Conservation (phyloP, 2,113 vertebrate species). For the Motacilla tschutschensis region DNA sequence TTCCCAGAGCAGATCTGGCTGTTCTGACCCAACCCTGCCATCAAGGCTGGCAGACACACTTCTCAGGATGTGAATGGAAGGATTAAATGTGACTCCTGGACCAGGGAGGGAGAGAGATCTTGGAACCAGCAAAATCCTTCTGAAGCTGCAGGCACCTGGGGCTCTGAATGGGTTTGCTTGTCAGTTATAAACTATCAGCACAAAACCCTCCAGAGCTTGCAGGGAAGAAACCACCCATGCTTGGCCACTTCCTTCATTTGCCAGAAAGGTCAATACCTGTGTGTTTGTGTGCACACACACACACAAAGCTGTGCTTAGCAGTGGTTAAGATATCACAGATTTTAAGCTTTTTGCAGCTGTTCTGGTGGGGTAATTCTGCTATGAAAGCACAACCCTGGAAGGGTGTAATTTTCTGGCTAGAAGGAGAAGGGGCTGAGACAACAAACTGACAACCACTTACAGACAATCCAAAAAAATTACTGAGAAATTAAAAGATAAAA, state of each 20-base stretch:
- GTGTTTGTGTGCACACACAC: accelerated
- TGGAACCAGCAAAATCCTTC: not conserved
- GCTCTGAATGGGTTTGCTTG: not conserved
- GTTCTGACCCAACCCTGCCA: not conserved
- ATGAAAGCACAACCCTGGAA: not conserved
- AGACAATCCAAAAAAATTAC: not conserved
- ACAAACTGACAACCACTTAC: not conserved
- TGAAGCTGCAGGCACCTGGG: not conserved
- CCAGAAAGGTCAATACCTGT: not conserved
- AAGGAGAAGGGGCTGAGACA: not conserved
- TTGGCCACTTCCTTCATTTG: not conserved
- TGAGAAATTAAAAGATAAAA: not conserved
- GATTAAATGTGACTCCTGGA: not conserved
- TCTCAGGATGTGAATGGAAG: not conserved
- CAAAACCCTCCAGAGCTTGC: not conserved
- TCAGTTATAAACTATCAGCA: not conserved
- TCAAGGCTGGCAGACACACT: not conserved
- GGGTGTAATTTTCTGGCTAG: not conserved
- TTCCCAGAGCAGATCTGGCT: not conserved
- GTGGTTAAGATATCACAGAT: not conserved
- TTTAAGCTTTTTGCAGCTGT: not conserved
- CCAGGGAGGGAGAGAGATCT: not conserved
- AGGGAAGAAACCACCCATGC: not conserved
- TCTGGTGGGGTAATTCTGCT: not conserved
- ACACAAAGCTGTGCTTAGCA: not conserved